Conservation (phyloP, 2,888 invertebrate species). For the Metallyticus violacea region DNA sequence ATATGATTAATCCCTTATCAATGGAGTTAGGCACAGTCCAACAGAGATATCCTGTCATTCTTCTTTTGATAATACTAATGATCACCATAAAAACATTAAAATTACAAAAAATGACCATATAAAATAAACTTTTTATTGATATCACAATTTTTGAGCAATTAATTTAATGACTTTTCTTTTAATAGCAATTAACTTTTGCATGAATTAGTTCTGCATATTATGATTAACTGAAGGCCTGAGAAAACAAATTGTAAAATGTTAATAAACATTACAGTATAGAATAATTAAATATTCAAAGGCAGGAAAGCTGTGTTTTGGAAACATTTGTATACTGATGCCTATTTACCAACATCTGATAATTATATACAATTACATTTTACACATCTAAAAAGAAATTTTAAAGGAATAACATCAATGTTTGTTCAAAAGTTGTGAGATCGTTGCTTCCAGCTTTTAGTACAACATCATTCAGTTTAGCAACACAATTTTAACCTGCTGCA, state of each 20-base stretch:
- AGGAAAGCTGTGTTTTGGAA: background rate
- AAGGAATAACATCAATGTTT: background rate
- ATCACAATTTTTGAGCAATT: background rate
- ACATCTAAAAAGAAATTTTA: background rate
- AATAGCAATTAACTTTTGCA: background rate
- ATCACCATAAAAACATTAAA: background rate
- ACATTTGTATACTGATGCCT: background rate
- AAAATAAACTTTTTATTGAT: background rate
- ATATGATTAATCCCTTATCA: conserved; percentile 3
- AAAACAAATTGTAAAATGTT: background rate
- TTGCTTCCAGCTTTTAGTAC: background rate
- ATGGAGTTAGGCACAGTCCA: conserved; percentile 4
- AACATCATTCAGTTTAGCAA: background rate
- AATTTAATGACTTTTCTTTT: background rate
- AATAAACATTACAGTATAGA: background rate
- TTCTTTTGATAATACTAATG: background rate
- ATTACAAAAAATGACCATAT: background rate
- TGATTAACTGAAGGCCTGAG: background rate
- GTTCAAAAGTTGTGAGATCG: background rate
- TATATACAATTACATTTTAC: background rate
- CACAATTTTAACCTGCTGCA: background rate
- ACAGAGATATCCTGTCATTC: background rate
- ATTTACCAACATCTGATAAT: no score
- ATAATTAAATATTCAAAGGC: background rate
- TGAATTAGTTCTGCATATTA: background rate